A percentile compares a stretch with the other conserved stretches of the same genome.
phyloP scores from a whole-genome alignment of 2,113 vertebrate species.

The Eidolon helvum region DNA sequence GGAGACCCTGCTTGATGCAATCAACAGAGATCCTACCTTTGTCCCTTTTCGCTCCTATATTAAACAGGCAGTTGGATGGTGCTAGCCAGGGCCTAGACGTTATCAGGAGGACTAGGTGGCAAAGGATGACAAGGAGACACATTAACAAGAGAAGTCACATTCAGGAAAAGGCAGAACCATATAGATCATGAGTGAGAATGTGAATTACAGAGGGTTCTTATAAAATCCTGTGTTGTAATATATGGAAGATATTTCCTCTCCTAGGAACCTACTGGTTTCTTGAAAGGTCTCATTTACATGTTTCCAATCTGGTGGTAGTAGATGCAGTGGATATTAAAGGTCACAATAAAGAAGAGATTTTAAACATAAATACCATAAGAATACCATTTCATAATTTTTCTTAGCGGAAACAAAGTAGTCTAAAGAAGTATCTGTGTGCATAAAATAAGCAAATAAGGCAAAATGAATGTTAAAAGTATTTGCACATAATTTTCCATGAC shows the following conservation, averaged over 20 bases:
- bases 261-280: conserved; percentile 28
- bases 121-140: not conserved
- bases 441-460: conserved; percentile 28
- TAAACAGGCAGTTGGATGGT: not conserved
- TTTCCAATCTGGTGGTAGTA: conserved; percentile 61
- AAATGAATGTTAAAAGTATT: not conserved
- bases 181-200: not conserved
- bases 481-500: not conserved
- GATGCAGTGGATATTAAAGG: conserved; percentile 64
- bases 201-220: not conserved
- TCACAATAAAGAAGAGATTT: conserved; percentile 70
- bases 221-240: not conserved
- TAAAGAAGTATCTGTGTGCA: conserved; percentile 20
- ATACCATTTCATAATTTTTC: conserved; percentile 6
- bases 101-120: not conserved
- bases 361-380: conserved; percentile 61
- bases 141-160: not conserved
- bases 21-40: not conserved
- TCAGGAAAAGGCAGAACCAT: not conserved
- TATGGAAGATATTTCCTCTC: not conserved
- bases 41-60: not conserved
- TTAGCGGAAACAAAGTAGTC: not conserved
- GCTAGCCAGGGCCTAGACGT: not conserved
- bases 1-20: not conserved
- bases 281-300: conserved; percentile 78